phyloP scores from a whole-genome alignment of 2,888 invertebrate genomes.

The Melinopterus prodromus region DNA sequence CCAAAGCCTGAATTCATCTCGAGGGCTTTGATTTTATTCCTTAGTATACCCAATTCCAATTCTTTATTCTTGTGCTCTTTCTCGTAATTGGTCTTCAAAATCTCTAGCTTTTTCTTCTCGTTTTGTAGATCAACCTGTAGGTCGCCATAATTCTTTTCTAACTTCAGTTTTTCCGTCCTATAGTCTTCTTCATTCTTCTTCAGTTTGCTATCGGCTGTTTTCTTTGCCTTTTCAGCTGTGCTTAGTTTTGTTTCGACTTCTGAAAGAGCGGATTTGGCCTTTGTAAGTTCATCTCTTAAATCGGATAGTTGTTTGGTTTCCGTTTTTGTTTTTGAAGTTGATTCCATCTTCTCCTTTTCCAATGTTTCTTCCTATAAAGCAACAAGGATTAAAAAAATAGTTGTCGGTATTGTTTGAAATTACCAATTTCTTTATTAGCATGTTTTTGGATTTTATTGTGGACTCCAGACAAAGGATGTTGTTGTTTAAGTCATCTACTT shows the following conservation, averaged over 20 bases:
- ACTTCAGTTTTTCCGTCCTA: conserved; percentile 68
- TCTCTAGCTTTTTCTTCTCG: conserved; percentile 73
- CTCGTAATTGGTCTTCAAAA: conserved; percentile 73
- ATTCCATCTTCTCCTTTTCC: conserved; percentile 39
- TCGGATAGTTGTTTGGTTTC: conserved; percentile 54
- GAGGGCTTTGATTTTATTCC: conserved; percentile 74
- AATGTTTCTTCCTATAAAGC: conserved; percentile 42
- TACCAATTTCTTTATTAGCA: conserved; percentile 71
- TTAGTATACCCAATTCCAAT: conserved; percentile 77
- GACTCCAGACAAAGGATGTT: conserved; percentile 58
- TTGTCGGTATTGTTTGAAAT: conserved; percentile 29
- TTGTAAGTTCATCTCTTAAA: conserved; percentile 53
- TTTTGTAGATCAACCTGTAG: conserved; percentile 70
- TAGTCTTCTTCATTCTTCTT: conserved; percentile 72
- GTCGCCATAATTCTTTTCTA: conserved; percentile 69
- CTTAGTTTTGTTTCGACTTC: conserved; percentile 57
- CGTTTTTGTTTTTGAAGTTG: conserved; percentile 34
- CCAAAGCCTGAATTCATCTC: conserved; percentile 70
- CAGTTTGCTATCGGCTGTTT: conserved; percentile 59
- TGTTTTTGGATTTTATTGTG: conserved; percentile 62
- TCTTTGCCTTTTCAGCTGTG: conserved; percentile 50
- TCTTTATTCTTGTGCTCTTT: conserved; percentile 82
- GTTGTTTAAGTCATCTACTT: conserved; percentile 67
- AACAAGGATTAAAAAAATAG: background rate
- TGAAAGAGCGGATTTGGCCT: conserved; percentile 48